Evolutionary conservation across 2,113 vertebrate species (phyloP).

Genomic region (Gallinago media): DNA sequence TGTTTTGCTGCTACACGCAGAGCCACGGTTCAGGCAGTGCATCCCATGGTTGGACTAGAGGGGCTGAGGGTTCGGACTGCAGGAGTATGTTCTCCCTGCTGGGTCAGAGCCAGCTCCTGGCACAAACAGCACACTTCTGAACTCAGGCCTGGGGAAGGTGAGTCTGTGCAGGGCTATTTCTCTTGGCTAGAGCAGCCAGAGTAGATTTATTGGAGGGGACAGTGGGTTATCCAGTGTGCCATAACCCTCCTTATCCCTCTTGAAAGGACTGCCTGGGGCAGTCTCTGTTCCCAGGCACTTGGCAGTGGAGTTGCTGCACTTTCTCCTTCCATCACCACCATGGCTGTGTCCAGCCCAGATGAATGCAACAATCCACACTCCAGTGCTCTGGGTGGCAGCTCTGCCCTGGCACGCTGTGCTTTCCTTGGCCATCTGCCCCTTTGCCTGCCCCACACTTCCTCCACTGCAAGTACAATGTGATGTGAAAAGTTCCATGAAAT

Average conservation of each 20-base stretch:
- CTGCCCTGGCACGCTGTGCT: not conserved
- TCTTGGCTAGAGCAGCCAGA: not conserved
- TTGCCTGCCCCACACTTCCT: not conserved
- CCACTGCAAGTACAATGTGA: not conserved
- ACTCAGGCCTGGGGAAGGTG: not conserved
- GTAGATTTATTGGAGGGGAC: not conserved
- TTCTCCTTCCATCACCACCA: not conserved
- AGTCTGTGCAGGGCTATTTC: not conserved
- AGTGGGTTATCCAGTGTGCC: not conserved
- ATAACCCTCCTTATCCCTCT: not conserved
- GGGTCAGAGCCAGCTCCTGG: not conserved
- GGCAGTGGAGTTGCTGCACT: not conserved
- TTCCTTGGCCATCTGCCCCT: not conserved
- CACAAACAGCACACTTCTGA: not conserved
- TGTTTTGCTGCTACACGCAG: not conserved
- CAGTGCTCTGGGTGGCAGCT: not conserved
- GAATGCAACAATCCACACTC: not conserved
- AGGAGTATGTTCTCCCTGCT: not conserved
- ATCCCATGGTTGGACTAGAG: not conserved
- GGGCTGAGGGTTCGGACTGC: not conserved
- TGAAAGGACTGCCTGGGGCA: not conserved
- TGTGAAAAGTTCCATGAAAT: not conserved
- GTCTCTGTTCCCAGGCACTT: not conserved
- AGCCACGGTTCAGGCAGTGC: not conserved
- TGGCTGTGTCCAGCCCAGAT: not conserved